These are phyloP conservation scores for Oenanthe melanoleuca DNA, from an alignment of 2,113 vertebrate genomes.

Conservation along the genomic window DNA sequence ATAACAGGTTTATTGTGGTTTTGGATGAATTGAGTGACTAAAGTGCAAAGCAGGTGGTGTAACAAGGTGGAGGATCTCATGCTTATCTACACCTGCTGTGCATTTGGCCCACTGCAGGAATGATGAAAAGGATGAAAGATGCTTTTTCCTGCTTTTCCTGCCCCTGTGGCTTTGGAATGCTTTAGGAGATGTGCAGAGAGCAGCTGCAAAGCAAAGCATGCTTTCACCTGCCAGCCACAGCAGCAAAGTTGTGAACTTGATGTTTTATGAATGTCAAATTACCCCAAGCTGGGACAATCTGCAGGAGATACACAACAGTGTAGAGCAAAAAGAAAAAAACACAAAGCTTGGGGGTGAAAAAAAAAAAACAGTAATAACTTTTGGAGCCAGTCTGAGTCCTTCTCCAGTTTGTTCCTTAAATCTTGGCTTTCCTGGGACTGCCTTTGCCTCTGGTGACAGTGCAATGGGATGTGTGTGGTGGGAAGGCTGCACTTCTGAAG, in stretches of 20 bases:
- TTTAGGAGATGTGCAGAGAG: background rate
- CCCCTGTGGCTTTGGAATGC: background rate
- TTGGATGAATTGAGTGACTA: background rate
- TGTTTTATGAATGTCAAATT: background rate
- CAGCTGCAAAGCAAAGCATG: background rate
- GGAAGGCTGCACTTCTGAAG: background rate
- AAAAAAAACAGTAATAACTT: background rate
- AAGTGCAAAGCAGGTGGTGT: background rate
- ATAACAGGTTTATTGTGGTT: background rate
- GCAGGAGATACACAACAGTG: background rate
- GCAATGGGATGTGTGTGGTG: background rate
- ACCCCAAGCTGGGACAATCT: background rate
- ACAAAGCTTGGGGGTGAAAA: background rate
- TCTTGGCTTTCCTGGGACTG: background rate
- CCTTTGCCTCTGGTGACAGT: background rate
- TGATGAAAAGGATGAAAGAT: background rate
- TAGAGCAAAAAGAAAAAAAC: background rate
- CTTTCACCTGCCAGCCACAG: conserved; percentile 31
- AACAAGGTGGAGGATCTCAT: background rate
- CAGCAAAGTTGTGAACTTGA: background rate
- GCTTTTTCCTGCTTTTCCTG: background rate
- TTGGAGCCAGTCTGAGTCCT: background rate
- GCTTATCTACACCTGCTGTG: background rate
- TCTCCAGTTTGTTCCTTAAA: background rate
- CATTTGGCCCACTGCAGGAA: background rate